phyloP scores from a whole-genome alignment of 2,888 invertebrate species.

The Acanthosepion lycidas region DNA sequence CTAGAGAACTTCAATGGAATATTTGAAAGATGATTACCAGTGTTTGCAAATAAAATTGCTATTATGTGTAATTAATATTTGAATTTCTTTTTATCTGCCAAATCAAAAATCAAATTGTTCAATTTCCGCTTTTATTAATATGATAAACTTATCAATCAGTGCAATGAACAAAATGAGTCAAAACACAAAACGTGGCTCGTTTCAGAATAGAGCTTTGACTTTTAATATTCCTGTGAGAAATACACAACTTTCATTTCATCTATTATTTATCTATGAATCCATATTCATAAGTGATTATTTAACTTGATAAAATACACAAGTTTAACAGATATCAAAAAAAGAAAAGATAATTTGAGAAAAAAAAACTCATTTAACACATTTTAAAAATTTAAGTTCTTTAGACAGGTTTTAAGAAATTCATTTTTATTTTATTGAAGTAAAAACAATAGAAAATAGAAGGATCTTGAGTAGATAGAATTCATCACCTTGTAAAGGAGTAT shows the following conservation, averaged over 20 bases:
- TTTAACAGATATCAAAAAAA: too few species aligned
- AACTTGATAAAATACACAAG: too few species aligned
- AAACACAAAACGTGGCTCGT: not conserved
- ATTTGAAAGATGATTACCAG: not conserved
- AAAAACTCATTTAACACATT: too few species aligned
- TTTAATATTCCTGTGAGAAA: not conserved
- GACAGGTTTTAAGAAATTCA: too few species aligned
- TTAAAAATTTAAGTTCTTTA: too few species aligned
- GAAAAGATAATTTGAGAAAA: too few species aligned
- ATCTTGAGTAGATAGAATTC: too few species aligned
- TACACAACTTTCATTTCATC: not conserved
- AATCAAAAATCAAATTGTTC: not conserved
- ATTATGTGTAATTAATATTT: not conserved
- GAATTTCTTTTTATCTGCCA: not conserved
- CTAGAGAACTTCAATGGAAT: not conserved
- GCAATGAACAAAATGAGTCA: not conserved
- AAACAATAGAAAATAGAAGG: too few species aligned
- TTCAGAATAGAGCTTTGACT: not conserved
- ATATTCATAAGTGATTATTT: too few species aligned
- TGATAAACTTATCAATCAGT: not conserved
- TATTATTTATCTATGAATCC: not conserved
- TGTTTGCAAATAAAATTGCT: not conserved
- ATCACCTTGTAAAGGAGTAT: too few species aligned
- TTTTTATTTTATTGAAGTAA: too few species aligned
- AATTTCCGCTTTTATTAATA: not conserved